Evolutionary conservation across 2,888 invertebrate species (phyloP).

Genomic region (Eulithis prunata): DNA sequence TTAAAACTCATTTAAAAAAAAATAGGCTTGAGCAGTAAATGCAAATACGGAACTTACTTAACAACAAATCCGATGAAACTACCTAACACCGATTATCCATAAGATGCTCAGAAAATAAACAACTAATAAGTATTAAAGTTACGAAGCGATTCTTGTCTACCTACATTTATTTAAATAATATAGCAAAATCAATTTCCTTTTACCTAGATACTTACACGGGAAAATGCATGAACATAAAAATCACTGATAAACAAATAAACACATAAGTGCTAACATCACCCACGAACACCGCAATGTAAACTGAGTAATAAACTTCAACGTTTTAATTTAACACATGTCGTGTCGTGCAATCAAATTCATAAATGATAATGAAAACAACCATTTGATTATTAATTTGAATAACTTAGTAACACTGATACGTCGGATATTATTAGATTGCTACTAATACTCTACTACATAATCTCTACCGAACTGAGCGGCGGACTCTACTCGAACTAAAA

Average conservation of each 20-base stretch:
- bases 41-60: too few species aligned
- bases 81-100: too few species aligned
- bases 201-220: not conserved
- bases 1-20: too few species aligned
- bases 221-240: not conserved
- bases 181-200: too few species aligned
- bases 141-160: too few species aligned
- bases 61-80: too few species aligned
- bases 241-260: not conserved
- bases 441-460: not conserved
- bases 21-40: too few species aligned
- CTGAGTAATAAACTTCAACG: not conserved
- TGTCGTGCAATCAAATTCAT: not conserved
- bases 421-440: not conserved
- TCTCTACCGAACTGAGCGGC: not conserved
- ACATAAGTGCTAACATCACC: not conserved
- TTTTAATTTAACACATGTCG: not conserved
- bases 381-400: not conserved
- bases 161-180: too few species aligned
- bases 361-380: conserved; percentile 1
- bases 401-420: not conserved
- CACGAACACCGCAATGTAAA: conserved; percentile 1
- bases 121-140: too few species aligned
- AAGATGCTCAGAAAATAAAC: too few species aligned
- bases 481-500: not conserved